phyloP scores from a whole-genome alignment of 2,888 invertebrate species.

The Pristionchus arcanus region DNA sequence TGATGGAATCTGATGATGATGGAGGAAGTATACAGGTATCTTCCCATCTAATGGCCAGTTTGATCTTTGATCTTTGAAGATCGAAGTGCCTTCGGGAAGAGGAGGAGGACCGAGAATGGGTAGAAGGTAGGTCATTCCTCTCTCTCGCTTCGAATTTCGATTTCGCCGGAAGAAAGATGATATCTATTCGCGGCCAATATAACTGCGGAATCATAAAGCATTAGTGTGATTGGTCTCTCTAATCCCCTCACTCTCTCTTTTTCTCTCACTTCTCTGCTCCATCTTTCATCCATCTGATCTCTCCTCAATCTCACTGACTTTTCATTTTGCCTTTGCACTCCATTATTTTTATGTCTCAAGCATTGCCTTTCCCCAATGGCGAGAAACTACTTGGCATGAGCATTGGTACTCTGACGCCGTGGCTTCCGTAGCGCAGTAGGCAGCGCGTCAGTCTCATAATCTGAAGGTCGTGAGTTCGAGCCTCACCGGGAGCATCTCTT shows the following conservation, averaged over 20 bases:
- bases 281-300: background rate
- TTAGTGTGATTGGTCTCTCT: slow-evolving; percentile 24
- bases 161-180: slow-evolving; percentile 12
- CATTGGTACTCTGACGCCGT: background rate
- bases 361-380: background rate
- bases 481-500: slow-evolving; percentile 84
- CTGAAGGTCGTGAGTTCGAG: slow-evolving; percentile 96
- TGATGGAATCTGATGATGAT: slow-evolving; percentile 75
- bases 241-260: background rate
- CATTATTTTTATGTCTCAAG: slow-evolving; percentile 33
- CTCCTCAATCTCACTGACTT: background rate
- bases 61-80: slow-evolving; percentile 35
- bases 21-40: slow-evolving; percentile 67
- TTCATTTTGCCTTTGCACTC: slow-evolving; percentile 18
- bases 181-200: background rate
- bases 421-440: slow-evolving; percentile 85
- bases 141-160: background rate
- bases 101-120: slow-evolving; percentile 71
- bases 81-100: slow-evolving; percentile 63
- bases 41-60: background rate
- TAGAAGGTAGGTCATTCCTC: slow-evolving; percentile 63
- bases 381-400: background rate
- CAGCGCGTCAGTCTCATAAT: slow-evolving; percentile 93
- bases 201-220: slow-evolving; percentile 16
- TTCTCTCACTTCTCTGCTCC: slow-evolving; percentile 1